phyloP scores from a whole-genome alignment of 1,140 invertebrate genomes.

The Aphelinus atriplicis region DNA sequence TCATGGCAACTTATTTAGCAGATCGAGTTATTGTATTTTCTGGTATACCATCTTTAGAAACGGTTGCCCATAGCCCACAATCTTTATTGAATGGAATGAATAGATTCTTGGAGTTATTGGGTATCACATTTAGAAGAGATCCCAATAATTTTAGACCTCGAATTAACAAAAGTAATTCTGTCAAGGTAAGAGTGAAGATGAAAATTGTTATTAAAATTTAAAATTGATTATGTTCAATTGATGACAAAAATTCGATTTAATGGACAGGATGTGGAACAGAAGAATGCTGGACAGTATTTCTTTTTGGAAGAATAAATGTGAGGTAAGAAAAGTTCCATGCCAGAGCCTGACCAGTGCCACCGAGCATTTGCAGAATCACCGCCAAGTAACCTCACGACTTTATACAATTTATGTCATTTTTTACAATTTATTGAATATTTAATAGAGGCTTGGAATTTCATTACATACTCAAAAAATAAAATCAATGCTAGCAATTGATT shows the following conservation, averaged over 20 bases:
- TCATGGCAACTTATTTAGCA: slow-evolving; percentile 99
- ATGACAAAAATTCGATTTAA: slow-evolving; percentile 16
- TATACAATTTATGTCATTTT: not conserved
- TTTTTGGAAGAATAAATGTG: slow-evolving; percentile 91
- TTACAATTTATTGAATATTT: slow-evolving; percentile 23
- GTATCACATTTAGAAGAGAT: slow-evolving; percentile 98
- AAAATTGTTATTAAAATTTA: not conserved
- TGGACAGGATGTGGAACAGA: slow-evolving; percentile 93
- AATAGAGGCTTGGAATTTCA: slow-evolving; percentile 12
- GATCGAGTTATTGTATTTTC: slow-evolving; percentile 99
- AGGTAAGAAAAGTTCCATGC: not conserved
- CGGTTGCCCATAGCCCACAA: slow-evolving; percentile 92
- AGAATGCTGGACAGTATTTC: slow-evolving; percentile 96
- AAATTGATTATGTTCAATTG: not conserved
- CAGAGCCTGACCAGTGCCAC: not conserved
- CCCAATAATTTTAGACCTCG: slow-evolving; percentile 98
- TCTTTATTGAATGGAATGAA: slow-evolving; percentile 98
- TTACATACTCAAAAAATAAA: slow-evolving; percentile 14
- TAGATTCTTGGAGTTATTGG: slow-evolving; percentile 93
- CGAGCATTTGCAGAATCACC: not conserved
- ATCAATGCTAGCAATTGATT: not conserved
- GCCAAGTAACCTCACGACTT: slow-evolving; percentile 3
- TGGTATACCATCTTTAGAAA: slow-evolving; percentile 88
- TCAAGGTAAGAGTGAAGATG: slow-evolving; percentile 76
- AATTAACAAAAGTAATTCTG: slow-evolving; percentile 97